These are phyloP conservation scores for Caradrina clavipalpis DNA, from an alignment of 2,888 invertebrate species.

Conservation along the genomic window DNA sequence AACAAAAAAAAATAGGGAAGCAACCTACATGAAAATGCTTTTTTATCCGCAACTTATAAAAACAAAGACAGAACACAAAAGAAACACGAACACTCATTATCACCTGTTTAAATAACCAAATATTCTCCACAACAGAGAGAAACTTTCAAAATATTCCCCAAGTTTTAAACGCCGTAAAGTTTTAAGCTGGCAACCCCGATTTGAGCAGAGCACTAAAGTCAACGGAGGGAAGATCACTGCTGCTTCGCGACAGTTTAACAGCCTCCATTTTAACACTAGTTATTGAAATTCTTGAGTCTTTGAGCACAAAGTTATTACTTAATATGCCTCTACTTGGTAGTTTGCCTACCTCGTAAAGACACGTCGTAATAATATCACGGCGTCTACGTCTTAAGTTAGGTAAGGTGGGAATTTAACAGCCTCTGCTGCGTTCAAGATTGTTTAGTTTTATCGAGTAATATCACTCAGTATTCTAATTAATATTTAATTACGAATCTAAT, in stretches of 20 bases:
- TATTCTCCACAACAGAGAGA: slow-evolving; percentile 21
- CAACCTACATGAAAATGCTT: too few species aligned
- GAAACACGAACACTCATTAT: slow-evolving; percentile 26
- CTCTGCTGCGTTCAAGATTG: neutral
- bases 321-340: slow-evolving; percentile 50
- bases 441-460: slow-evolving; percentile 18
- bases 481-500: slow-evolving; percentile 3
- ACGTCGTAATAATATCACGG: slow-evolving; percentile 46
- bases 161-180: slow-evolving; percentile 47
- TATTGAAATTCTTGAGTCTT: slow-evolving; percentile 61
- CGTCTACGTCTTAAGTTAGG: slow-evolving; percentile 46
- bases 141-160: slow-evolving; percentile 48
- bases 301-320: slow-evolving; percentile 55
- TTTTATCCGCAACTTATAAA: too few species aligned
- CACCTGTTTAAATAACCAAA: slow-evolving; percentile 19
- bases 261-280: slow-evolving; percentile 46
- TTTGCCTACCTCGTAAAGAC: slow-evolving; percentile 42
- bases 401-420: slow-evolving; percentile 31
- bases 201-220: slow-evolving; percentile 40
- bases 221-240: slow-evolving; percentile 18
- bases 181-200: slow-evolving; percentile 32
- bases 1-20: too few species aligned
- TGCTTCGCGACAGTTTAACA: slow-evolving; percentile 45
- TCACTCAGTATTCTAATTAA: slow-evolving; percentile 6
- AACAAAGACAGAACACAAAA: neutral